Conservation (phyloP, 2,888 invertebrate species). For the Hermaeophaga mercurialis region DNA sequence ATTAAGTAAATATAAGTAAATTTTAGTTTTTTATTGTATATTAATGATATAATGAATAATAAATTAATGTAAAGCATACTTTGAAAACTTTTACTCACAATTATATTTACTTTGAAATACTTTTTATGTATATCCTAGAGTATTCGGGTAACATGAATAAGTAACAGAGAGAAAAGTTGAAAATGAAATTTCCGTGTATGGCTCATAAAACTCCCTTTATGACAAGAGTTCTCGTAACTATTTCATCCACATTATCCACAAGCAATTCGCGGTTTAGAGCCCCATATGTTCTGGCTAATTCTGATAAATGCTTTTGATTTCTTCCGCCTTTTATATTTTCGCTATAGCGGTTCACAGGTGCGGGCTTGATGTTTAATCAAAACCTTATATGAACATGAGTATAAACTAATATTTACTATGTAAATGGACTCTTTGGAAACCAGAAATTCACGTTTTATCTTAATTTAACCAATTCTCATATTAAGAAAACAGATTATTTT, state of each 20-base stretch:
- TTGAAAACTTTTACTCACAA: no score
- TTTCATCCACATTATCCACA: conserved; percentile 50
- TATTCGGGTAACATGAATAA: conserved; percentile 4
- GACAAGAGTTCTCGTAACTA: conserved; percentile 56
- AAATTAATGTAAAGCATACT: no score
- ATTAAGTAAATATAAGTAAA: no score
- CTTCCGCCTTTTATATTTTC: conserved; percentile 21
- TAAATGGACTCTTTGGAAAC: no score
- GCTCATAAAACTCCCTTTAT: conserved; percentile 54
- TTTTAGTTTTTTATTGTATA: no score
- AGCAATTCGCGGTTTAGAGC: conserved; percentile 52
- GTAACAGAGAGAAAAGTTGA: conserved; percentile 46
- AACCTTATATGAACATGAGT: not conserved
- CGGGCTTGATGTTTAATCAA: not conserved
- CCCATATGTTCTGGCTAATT: conserved; percentile 53
- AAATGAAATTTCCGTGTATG: conserved; percentile 50
- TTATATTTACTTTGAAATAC: no score
- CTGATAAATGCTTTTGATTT: conserved; percentile 57
- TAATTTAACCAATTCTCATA: no score
- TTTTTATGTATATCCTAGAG: not conserved
- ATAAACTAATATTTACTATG: no score
- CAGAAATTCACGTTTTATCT: no score
- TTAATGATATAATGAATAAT: no score
- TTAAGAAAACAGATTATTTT: no score
- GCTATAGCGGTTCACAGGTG: not conserved